These are phyloP conservation scores for Drosophila sp. DNA, from an alignment of 1,140 invertebrate species.

Conservation along the genomic window DNA sequence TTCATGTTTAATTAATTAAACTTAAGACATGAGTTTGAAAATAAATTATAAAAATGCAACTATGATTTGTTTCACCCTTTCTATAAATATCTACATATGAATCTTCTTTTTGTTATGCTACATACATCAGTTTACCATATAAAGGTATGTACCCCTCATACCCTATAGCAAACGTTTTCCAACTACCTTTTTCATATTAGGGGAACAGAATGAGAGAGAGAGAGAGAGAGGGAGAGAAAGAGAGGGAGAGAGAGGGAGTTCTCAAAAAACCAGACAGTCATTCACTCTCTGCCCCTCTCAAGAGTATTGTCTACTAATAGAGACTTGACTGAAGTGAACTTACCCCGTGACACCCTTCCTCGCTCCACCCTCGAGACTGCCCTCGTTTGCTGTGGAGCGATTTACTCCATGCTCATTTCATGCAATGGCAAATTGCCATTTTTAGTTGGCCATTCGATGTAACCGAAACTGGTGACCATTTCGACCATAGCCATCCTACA, in stretches of 20 bases:
- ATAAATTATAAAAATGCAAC: too few relatives aligned
- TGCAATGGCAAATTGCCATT: conserved; percentile 81
- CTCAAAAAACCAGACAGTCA: conserved; percentile 24
- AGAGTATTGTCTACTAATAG: conserved; percentile 80
- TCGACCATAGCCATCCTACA: conserved; percentile 73
- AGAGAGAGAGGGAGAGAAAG: conserved; percentile 34
- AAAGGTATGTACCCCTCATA: neutral
- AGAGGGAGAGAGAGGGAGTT: neutral
- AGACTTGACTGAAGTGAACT: conserved; percentile 77
- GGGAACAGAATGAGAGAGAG: conserved; percentile 29
- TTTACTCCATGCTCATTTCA: conserved; percentile 41
- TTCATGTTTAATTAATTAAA: too few relatives aligned
- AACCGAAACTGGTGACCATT: conserved; percentile 75
- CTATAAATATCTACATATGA: too few relatives aligned
- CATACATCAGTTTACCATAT: too few relatives aligned
- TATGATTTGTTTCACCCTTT: too few relatives aligned
- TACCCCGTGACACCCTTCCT: conserved; percentile 3
- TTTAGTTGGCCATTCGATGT: conserved; percentile 78
- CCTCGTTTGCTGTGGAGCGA: conserved; percentile 11
- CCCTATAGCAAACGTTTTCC: conserved; percentile 30
- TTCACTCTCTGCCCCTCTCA: conserved; percentile 17
- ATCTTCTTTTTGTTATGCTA: too few relatives aligned
- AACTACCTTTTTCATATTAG: conserved; percentile 69
- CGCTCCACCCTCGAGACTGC: neutral
- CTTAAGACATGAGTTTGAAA: too few relatives aligned